A percentile compares a stretch with the other conserved stretches of the same genome.
Evolutionary conservation across 2,888 invertebrate species (phyloP).

Genomic region (Cosmia pyralina): DNA sequence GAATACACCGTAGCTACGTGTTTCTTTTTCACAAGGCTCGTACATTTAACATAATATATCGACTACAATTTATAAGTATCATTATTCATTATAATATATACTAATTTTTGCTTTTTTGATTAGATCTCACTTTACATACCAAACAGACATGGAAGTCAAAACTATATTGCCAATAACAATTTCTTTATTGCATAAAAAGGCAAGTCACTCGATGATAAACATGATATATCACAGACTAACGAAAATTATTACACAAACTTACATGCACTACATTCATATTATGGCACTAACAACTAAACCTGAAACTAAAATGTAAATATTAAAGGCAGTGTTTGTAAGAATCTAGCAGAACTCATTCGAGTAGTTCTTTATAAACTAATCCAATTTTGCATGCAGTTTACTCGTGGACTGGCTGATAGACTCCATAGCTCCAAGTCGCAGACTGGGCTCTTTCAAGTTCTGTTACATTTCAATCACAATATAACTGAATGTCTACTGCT

Average conservation of each 20-base stretch:
- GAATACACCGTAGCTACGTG: constrained; percentile 60
- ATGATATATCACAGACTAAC: constrained; percentile 89
- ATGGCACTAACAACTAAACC: constrained; percentile 87
- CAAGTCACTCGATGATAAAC: constrained; percentile 82
- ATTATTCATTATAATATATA: constrained; percentile 51
- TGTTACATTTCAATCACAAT: constrained; percentile 90
- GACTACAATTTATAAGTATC: constrained; percentile 48
- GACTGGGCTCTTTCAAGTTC: constrained; percentile 66
- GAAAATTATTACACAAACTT: constrained; percentile 81
- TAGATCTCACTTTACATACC: constrained; percentile 58
- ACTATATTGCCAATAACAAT: constrained; percentile 61
- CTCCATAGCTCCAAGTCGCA: constrained; percentile 27
- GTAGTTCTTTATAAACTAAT: constrained; percentile 48
- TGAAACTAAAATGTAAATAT: constrained; percentile 76
- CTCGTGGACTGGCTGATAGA: constrained; percentile 16
- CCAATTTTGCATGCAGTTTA: constrained; percentile 51
- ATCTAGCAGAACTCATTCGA: constrained; percentile 53
- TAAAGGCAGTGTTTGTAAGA: constrained; percentile 78
- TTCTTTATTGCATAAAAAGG: constrained; percentile 74
- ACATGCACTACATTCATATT: constrained; percentile 83
- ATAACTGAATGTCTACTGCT: constrained; percentile 84
- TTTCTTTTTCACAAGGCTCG: constrained; percentile 54
- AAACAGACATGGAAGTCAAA: constrained; percentile 59
- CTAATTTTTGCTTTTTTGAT: constrained; percentile 58
- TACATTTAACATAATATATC: constrained; percentile 41